Evolutionary conservation across 2,888 invertebrate genomes (phyloP), one percentile per base, ranked within the genome.

Genomic region (Sabatieria punctata): DNA sequence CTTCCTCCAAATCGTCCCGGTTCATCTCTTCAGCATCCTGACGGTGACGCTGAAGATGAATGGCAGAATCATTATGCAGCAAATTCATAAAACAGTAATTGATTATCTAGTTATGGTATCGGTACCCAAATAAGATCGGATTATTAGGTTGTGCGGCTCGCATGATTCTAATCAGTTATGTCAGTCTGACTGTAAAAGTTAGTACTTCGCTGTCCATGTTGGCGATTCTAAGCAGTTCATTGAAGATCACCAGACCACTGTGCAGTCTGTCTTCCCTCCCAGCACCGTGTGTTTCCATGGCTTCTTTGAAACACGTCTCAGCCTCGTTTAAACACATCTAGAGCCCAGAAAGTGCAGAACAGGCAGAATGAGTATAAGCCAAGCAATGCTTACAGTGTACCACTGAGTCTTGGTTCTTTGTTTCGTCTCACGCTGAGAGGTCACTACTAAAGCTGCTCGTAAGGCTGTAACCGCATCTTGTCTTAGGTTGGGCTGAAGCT

Each of bases 391-490:
- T 48, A 69, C 70, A 63, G 63, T 68, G 59, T 72, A 78, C 86
- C 89, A 91, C 55, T 79, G 79, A 1, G 84, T 81, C 62, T 80
- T 82, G 55, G 83, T 81, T 36, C 80, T 80, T 63, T 88, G 86
- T 65, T 85, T 88, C 0, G 84, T 81, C 71, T 97, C 97, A 50
- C 97, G 75, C 64, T 93, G 93, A 1, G 91, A 82, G 0, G 88
- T 91, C 1, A 95, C 88, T 1, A 88, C 82, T 4, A 97, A 71
- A 0, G 91, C 93, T 22, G 91, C 88, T 57, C 89, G 74, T n/a
- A 97, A 69, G 0, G 95, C 91, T 59, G 86, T 84, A 0, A 85
- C 86, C 1, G 91, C 89, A 4, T 83, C 84, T 66, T 91, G 86
- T 42, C 95, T 75, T 51, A 95, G 84, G 30, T 80, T 78, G 4